A percentile compares a stretch with the other conserved stretches of the same genome.
Conservation (phyloP, 1,140 invertebrate genomes). For the Drosophila micromelanica region DNA sequence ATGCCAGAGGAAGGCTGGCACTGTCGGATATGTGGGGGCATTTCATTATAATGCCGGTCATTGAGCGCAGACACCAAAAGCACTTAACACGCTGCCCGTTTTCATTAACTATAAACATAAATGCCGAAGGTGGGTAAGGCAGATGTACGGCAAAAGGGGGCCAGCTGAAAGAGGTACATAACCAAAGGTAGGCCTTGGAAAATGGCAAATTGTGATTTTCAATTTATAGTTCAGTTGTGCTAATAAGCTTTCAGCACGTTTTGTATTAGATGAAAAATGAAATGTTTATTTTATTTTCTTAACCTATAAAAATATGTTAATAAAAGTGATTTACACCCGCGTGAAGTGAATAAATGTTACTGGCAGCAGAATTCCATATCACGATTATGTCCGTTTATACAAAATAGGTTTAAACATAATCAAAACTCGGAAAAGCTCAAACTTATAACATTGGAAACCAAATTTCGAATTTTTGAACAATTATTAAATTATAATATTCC, state of each 20-base stretch:
- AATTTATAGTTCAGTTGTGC: slow-evolving; percentile 17
- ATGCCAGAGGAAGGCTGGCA: not conserved
- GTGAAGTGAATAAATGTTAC: too few relatives aligned
- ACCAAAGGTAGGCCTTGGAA: not conserved
- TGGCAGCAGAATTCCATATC: too few relatives aligned
- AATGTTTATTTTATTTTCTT: not conserved
- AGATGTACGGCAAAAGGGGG: not conserved
- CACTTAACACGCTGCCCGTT: slow-evolving; percentile 73
- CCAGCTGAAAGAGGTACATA: not conserved
- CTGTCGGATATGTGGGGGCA: slow-evolving; percentile 40
- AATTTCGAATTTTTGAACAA: too few relatives aligned
- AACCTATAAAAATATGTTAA: not conserved
- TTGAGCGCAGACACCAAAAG: slow-evolving; percentile 69
- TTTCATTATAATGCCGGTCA: slow-evolving; percentile 73
- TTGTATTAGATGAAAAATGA: not conserved
- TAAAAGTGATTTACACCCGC: too few relatives aligned
- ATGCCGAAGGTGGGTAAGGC: slow-evolving; percentile 29
- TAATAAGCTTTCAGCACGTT: slow-evolving; percentile 3
- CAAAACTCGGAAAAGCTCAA: too few relatives aligned
- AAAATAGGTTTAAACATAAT: too few relatives aligned
- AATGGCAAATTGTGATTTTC: slow-evolving; percentile 3
- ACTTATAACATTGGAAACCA: too few relatives aligned
- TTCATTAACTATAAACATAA: slow-evolving; percentile 71
- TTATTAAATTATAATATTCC: not conserved
- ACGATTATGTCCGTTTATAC: too few relatives aligned